Percentiles rank a stretch among this genome's conserved stretches.
These are phyloP conservation scores for Theonella swinhoei DNA, from an alignment of 37 sponge, comb jelly and placozoan species.

Conservation along the genomic window DNA sequence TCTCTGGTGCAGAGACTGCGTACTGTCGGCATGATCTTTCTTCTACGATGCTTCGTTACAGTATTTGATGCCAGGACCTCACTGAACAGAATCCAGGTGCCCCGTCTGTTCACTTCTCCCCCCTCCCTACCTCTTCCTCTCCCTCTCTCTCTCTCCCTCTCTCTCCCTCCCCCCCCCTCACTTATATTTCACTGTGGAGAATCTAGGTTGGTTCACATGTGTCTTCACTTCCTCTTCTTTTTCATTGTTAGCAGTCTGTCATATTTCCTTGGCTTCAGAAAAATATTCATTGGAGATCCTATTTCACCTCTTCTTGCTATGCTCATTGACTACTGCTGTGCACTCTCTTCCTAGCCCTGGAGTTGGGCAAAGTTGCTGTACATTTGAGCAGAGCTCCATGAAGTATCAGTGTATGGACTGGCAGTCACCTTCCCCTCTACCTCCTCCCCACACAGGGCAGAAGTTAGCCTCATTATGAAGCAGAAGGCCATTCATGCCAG, in stretches of 20 bases:
- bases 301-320: neutral
- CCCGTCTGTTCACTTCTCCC: too few relatives aligned
- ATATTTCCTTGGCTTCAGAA: neutral
- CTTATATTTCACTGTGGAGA: neutral
- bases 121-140: neutral
- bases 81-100: constrained; percentile 23
- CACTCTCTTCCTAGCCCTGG: too few relatives aligned
- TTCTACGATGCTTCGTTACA: constrained; percentile 12
- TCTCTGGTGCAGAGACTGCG: too few relatives aligned
- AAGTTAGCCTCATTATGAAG: too few relatives aligned
- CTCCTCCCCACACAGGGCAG: too few relatives aligned
- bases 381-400: too few relatives aligned
- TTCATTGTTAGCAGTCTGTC: neutral
- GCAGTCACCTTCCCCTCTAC: too few relatives aligned
- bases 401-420: too few relatives aligned
- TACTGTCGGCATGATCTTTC: too few relatives aligned
- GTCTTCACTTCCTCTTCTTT: neutral
- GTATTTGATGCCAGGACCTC: constrained; percentile 19
- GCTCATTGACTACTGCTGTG: too few relatives aligned
- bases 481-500: too few relatives aligned
- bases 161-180: neutral
- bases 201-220: neutral
- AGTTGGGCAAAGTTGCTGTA: too few relatives aligned
- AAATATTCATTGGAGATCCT: neutral
- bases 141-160: neutral